These are phyloP conservation scores for Lasaia peninsularis DNA, from an alignment of 1,140 invertebrate species.

Conservation along the genomic window DNA sequence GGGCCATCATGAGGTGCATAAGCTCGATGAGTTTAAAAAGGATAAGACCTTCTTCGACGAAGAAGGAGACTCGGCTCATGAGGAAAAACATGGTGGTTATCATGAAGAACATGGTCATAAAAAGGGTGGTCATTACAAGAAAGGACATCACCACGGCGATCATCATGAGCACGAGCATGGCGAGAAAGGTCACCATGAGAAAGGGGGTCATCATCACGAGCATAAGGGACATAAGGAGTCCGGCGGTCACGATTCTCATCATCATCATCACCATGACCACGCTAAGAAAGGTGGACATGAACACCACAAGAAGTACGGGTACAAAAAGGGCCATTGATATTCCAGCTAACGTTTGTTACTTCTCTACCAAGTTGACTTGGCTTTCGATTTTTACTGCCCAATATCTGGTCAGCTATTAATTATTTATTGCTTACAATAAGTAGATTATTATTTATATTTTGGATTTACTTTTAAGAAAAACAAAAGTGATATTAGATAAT, in stretches of 20 bases:
- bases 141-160: constrained; percentile 81
- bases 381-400: constrained; percentile 15
- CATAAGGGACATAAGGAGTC: constrained; percentile 73
- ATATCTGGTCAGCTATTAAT: constrained; percentile 31
- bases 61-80: constrained; percentile 84
- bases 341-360: background rate
- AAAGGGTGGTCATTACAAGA: constrained; percentile 83
- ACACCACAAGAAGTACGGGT: constrained; percentile 76
- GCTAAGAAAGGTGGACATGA: constrained; percentile 81
- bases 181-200: constrained; percentile 84
- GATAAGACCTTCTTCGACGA: constrained; percentile 84
- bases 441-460: constrained; percentile 10
- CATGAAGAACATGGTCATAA: constrained; percentile 83
- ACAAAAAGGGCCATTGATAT: constrained; percentile 73
- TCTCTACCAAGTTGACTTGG: constrained; percentile 20
- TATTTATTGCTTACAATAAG: constrained; percentile 31
- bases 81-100: constrained; percentile 81
- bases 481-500: constrained; percentile 9
- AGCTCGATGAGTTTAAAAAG: constrained; percentile 82
- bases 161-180: constrained; percentile 83
- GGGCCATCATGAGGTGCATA: constrained; percentile 88
- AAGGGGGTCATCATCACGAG: constrained; percentile 77
- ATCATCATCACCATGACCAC: constrained; percentile 80
- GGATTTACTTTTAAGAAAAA: constrained; percentile 3
- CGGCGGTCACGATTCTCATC: constrained; percentile 76